These are phyloP conservation scores for Glareola pratincola DNA, from an alignment of 2,113 vertebrate species.

Conservation along the genomic window DNA sequence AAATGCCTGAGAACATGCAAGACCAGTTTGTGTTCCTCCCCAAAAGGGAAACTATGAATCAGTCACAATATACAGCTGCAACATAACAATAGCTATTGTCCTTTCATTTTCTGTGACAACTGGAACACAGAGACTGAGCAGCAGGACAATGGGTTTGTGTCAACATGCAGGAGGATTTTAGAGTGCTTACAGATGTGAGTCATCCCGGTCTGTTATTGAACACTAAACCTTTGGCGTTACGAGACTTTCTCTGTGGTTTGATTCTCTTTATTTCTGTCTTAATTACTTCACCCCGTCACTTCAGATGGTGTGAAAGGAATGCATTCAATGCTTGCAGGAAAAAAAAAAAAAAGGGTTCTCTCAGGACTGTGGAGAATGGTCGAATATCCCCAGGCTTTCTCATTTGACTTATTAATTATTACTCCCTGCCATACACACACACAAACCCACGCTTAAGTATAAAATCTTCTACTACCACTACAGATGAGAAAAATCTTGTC, in stretches of 20 bases:
- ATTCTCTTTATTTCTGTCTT: slow-evolving; percentile 34
- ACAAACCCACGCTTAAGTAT: neutral
- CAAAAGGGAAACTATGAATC: slow-evolving; percentile 10
- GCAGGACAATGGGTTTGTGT: slow-evolving; percentile 36
- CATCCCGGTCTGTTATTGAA: neutral
- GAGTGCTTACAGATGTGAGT: slow-evolving; percentile 28
- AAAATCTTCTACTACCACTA: neutral
- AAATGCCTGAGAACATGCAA: neutral
- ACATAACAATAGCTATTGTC: slow-evolving; percentile 38
- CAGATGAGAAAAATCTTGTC: neutral
- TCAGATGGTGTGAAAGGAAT: slow-evolving; percentile 32
- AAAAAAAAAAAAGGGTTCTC: neutral
- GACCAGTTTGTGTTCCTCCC: neutral
- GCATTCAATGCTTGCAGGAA: neutral
- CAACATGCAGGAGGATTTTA: slow-evolving; percentile 29
- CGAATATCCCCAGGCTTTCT: neutral
- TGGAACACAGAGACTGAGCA: slow-evolving; percentile 7
- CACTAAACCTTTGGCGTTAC: slow-evolving; percentile 13
- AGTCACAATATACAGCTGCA: slow-evolving; percentile 16
- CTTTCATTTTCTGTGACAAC: slow-evolving; percentile 38
- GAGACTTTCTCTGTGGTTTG: slow-evolving; percentile 19
- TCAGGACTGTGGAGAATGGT: neutral
- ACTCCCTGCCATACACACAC: neutral
- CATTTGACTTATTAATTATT: slow-evolving; percentile 14
- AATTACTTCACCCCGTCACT: neutral